Evolutionary conservation across 2,797 vertebrate species (phyloP), one percentile per base, ranked within the genome.

Genomic region (Mormyrus proboscirostris): DNA sequence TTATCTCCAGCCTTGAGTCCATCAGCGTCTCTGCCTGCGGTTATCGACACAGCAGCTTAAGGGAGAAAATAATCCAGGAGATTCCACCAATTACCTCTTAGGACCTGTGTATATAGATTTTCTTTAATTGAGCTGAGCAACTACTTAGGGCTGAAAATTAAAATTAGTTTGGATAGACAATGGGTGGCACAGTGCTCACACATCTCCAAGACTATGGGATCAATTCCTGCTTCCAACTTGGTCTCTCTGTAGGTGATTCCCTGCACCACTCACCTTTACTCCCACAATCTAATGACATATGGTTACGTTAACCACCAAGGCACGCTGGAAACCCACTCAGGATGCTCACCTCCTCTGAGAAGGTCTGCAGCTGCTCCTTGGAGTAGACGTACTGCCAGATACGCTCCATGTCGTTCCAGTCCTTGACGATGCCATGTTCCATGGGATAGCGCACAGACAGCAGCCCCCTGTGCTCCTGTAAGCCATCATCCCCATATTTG

Each of bases 371-470:
- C 93, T 98, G 97, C 90, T 98, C 97, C 94, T 98, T 98, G 89
- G 97, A 97, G 89, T 98, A 98, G 82, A 98, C 97, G 0, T 98
- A 98, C 94, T 98, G 97, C 97, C 97, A 98, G 95, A 98, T 97
- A 88, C 97, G 95, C 92, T 98, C 97, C 97, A 98, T 98, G 93
- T 98, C 97, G 0, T 98, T 98, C 97, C 97, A 98, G 95, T 98
- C 97, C 6, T 95, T 97, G 51, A 98, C 97, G 1, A 98, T 96
- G 0, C 97, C 97, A 0, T 98, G 97, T 90, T 98, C 97, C 97
- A 98, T 98, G 2, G 97, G 97, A 89, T 98, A 98, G 2, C 96
- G 95, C 41, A 98, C 97, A 2, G 97, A 95, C 92, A 98, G 91
- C 93, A 98, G 89, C 3, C 97, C 97, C 59, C 97, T 92, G 94